Evolutionary conservation across 2,113 vertebrate genomes (phyloP), one percentile per base, ranked within the genome.

Genomic region (Lota lota): DNA sequence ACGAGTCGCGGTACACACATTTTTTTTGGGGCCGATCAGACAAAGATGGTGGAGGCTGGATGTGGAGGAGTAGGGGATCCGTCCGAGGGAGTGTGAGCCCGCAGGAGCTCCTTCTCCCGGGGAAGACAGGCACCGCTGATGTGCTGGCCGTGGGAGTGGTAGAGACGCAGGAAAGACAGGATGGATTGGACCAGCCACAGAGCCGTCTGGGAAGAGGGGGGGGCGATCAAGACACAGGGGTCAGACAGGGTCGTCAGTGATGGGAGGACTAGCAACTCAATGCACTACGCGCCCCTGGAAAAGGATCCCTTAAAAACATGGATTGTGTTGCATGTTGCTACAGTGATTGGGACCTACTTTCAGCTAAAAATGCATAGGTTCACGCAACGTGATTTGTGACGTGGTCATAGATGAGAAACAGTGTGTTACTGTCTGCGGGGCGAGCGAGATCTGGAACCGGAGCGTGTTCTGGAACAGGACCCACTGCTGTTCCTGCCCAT

Each of bases 401-500:
- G 7, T 33, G 28, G 28, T n/a, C n/a, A 33, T 33, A 33, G 28
- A 33, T 33, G 7, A 33, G 28, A 7, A 7, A 33, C 3, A 53
- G 51, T 3, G 12, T 24, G 95, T 95, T 88, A 98, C 97, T 98
- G 97, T 89, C 97, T 89, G 66, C 96, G 86, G 16, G 96, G 93
- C 0, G 93, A 94, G 24, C 94, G 95, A 0, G 97, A 98, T 65
- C 95, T 92, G 0, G 96, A 97, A n/a, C n/a, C n/a, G n/a, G n/a
- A n/a, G n/a, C n/a, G n/a, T n/a, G n/a, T n/a, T n/a, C n/a, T n/a
- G n/a, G n/a, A n/a, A n/a, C n/a, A n/a, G n/a, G n/a, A n/a, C n/a
- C n/a, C n/a, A n/a, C n/a, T n/a, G n/a, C n/a, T n/a, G n/a, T n/a
- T n/a, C n/a, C n/a, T n/a, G n/a, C n/a, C n/a, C n/a, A n/a, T n/a